Evolutionary conservation across 2,888 invertebrate genomes (phyloP).

Genomic region (Agrotis puta): DNA sequence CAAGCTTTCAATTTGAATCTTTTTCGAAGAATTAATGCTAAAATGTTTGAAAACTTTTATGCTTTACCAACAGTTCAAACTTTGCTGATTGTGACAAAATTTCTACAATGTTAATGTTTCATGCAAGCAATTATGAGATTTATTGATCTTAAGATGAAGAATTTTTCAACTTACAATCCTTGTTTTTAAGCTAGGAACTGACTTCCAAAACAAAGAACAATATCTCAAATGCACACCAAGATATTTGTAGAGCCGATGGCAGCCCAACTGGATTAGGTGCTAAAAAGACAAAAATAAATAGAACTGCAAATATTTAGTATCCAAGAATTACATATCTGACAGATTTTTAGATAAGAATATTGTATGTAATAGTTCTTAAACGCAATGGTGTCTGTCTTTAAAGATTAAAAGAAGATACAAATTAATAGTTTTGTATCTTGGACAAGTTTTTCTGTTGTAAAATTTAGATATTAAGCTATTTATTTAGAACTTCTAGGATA

Average conservation of each 20-base stretch:
- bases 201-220: no score
- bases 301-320: not conserved
- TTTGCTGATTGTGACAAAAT: no score
- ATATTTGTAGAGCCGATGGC: slow-evolving; percentile 9
- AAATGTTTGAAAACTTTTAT: no score
- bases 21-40: no score
- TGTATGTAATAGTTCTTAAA: slow-evolving; percentile 3
- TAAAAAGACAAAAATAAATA: slow-evolving; percentile 20
- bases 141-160: no score
- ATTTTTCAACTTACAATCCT: no score
- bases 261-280: slow-evolving; percentile 17
- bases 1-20: no score
- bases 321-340: slow-evolving; percentile 53
- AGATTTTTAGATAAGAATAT: not conserved
- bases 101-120: no score
- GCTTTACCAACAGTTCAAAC: no score
- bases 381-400: slow-evolving; percentile 10
- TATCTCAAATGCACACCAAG: no score
- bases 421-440: not conserved
- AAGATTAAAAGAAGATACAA: slow-evolving; percentile 10
- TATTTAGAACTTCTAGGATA: slow-evolving; percentile 58
- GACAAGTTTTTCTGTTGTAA: slow-evolving; percentile 35
- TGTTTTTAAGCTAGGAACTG: no score
- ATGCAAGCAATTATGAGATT: no score
- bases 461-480: slow-evolving; percentile 63